A percentile compares a stretch with the other conserved stretches of the same genome.
Evolutionary conservation across 2,888 invertebrate genomes (phyloP).

Genomic region (Micoletzkya japonica): DNA sequence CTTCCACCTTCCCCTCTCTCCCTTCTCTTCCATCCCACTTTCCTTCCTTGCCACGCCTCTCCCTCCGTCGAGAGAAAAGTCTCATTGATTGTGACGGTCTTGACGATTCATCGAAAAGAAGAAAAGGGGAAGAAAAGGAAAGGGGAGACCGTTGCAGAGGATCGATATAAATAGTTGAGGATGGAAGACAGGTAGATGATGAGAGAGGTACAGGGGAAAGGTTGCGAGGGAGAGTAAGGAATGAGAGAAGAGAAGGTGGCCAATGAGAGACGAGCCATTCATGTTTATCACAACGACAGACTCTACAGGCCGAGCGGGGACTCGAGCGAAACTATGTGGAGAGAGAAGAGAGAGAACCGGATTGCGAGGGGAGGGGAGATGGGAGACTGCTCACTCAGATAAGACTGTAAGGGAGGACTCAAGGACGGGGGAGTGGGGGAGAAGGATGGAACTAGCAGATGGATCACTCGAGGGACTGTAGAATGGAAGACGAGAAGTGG

Average conservation of each 20-base stretch:
- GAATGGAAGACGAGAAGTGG: too few relatives aligned
- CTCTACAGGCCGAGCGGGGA: conserved; percentile 3
- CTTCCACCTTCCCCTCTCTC: too few relatives aligned
- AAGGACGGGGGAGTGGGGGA: not conserved
- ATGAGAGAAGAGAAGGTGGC: not conserved
- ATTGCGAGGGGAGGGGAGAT: not conserved
- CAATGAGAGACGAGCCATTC: not conserved
- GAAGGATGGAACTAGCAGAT: not conserved
- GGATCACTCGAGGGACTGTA: not conserved
- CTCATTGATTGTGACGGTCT: not conserved
- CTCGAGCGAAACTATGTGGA: conserved; percentile 16
- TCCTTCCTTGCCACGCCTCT: too few relatives aligned
- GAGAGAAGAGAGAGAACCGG: not conserved
- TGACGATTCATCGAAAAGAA: conserved; percentile 3
- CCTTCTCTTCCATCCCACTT: too few relatives aligned
- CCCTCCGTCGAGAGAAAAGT: not conserved
- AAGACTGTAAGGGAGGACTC: not conserved
- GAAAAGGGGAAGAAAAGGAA: conserved; percentile 11
- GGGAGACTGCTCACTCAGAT: too few relatives aligned
- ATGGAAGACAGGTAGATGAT: not conserved
- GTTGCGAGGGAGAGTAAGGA: not conserved
- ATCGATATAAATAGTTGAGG: not conserved
- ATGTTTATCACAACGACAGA: conserved; percentile 27
- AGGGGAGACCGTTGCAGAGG: not conserved
- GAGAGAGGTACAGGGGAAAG: not conserved